These are phyloP conservation scores for Eospalax fontanierii DNA, from an alignment of 2,797 vertebrate genomes.

Conservation along the genomic window DNA sequence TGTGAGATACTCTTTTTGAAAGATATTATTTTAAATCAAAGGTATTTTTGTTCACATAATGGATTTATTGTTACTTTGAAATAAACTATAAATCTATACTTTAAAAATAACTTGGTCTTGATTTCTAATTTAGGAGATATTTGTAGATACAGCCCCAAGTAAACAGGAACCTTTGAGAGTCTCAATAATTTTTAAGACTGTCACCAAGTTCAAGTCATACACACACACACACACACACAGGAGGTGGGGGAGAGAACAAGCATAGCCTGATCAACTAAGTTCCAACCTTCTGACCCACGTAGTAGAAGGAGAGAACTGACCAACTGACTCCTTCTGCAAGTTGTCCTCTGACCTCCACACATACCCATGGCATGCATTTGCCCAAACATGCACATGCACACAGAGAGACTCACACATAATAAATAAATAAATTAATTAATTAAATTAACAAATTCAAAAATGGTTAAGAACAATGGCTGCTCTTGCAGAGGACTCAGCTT, in stretches of 20 bases:
- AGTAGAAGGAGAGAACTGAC: too few species aligned
- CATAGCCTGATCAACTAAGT: neutral
- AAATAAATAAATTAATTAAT: too few species aligned
- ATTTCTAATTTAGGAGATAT: conserved; percentile 32
- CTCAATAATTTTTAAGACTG: neutral
- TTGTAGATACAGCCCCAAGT: neutral
- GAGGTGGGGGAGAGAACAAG: too few species aligned
- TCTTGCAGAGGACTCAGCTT: too few species aligned
- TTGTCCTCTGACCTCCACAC: too few species aligned
- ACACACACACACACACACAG: neutral
- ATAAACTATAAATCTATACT: neutral
- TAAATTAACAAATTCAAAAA: too few species aligned
- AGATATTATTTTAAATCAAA: conserved; percentile 14
- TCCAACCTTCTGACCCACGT: too few species aligned
- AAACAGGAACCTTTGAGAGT: neutral
- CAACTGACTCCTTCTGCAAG: too few species aligned
- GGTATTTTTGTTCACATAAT: conserved; percentile 13
- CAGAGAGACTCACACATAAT: too few species aligned
- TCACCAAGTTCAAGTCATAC: neutral
- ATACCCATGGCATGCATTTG: too few species aligned
- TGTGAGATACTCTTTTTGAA: conserved; percentile 40
- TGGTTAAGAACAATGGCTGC: too few species aligned
- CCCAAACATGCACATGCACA: too few species aligned
- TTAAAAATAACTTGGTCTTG: neutral
- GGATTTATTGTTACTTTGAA: neutral